Percentiles rank a stretch among this genome's conserved stretches.
Evolutionary conservation across 2,797 vertebrate genomes (phyloP).

Genomic region (Melanogrammus aeglefinus): DNA sequence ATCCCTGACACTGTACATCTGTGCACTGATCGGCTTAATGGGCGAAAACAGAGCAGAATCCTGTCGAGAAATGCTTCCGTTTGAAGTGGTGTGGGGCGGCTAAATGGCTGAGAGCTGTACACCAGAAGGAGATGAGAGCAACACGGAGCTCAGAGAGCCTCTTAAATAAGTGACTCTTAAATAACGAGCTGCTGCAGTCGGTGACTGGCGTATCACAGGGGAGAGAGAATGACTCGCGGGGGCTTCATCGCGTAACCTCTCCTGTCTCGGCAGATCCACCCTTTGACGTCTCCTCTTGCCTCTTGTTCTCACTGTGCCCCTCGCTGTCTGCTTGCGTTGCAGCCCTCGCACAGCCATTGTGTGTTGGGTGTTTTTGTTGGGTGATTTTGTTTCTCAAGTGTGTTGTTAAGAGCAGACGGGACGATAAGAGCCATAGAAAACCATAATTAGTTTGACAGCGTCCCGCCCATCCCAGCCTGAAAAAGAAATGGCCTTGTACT

Average conservation of each 20-base stretch:
- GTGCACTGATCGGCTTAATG: slow-evolving; percentile 37
- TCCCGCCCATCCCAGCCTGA: not conserved
- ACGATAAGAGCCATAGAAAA: not conserved
- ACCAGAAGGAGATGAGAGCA: slow-evolving; percentile 42
- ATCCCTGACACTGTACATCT: slow-evolving; percentile 27
- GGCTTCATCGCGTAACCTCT: not conserved
- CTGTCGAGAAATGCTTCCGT: slow-evolving; percentile 28
- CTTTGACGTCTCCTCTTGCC: not conserved
- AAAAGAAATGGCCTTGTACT: not conserved
- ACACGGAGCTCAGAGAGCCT: slow-evolving; percentile 39
- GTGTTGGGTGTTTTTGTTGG: not conserved
- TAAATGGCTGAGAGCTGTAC: slow-evolving; percentile 43
- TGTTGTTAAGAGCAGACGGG: not conserved
- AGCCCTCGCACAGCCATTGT: not conserved
- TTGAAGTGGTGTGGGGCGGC: slow-evolving; percentile 47
- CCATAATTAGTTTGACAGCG: not conserved
- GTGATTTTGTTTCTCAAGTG: not conserved
- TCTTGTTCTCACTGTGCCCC: not conserved
- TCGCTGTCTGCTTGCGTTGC: not conserved
- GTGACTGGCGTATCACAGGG: slow-evolving; percentile 24
- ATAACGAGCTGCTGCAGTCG: slow-evolving; percentile 26
- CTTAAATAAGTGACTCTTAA: slow-evolving; percentile 41
- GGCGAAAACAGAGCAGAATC: slow-evolving; percentile 26
- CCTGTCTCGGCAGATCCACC: not conserved
- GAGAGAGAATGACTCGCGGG: not conserved